A percentile compares a stretch with the other conserved stretches of the same genome.
These are phyloP conservation scores for Brachyptera risi DNA, from an alignment of 2,888 invertebrate genomes.

Conservation along the genomic window DNA sequence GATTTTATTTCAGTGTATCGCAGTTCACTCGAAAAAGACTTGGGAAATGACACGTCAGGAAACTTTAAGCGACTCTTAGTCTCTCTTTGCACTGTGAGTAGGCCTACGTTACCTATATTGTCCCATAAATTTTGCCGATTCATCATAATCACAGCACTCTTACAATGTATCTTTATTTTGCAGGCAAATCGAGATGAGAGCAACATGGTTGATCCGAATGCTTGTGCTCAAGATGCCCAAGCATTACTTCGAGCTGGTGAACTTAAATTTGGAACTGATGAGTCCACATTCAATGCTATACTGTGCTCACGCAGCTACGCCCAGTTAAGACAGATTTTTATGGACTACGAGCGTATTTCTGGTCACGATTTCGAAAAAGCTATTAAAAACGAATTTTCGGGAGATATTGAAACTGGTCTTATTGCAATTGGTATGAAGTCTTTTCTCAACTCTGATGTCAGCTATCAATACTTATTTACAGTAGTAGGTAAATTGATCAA, in stretches of 20 bases:
- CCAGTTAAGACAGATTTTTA: constrained; percentile 57
- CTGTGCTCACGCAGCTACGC: constrained; percentile 72
- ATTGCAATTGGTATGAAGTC: constrained; percentile 60
- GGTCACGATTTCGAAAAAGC: constrained; percentile 77
- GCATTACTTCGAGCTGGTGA: constrained; percentile 68
- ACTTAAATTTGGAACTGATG: constrained; percentile 72
- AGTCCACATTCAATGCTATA: constrained; percentile 79
- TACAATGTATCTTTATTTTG: too few relatives aligned
- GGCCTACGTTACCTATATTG: not conserved
- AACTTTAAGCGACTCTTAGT: constrained; percentile 86
- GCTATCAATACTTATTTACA: too few relatives aligned
- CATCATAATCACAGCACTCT: too few relatives aligned
- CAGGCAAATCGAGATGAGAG: constrained; percentile 78
- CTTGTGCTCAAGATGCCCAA: constrained; percentile 78
- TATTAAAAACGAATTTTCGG: constrained; percentile 79
- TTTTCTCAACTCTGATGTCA: too few relatives aligned
- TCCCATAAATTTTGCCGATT: too few relatives aligned
- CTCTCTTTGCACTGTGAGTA: constrained; percentile 68
- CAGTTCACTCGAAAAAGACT: constrained; percentile 72
- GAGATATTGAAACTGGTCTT: constrained; percentile 73
- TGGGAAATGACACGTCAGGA: constrained; percentile 85
- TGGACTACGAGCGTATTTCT: constrained; percentile 69
- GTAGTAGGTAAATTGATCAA: too few relatives aligned
- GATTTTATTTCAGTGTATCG: constrained; percentile 64
- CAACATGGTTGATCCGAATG: constrained; percentile 62